phyloP scores from a whole-genome alignment of 2,888 invertebrate genomes.

The Scaptomyza reducta region DNA sequence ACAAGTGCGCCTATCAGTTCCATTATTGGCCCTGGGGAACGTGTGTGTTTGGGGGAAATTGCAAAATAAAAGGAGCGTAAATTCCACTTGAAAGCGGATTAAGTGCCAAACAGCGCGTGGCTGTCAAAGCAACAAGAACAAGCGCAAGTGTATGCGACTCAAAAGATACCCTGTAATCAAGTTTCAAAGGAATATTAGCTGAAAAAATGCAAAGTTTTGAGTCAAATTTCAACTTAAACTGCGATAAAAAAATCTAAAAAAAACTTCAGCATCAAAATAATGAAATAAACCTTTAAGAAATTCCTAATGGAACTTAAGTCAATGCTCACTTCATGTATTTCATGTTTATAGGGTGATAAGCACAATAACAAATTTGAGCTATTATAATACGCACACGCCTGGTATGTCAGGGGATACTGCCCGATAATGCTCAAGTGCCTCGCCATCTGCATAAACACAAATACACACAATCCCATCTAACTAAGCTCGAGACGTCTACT shows the following conservation, averaged over 20 bases:
- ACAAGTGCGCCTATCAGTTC: constrained; percentile 46
- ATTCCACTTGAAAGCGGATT: constrained; percentile 65
- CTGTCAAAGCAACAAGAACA: constrained; percentile 14
- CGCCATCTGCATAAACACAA: not conserved
- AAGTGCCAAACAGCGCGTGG: constrained; percentile 64
- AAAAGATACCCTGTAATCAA: constrained; percentile 12
- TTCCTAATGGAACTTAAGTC: too few relatives aligned
- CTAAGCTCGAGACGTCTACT: not conserved
- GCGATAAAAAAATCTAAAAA: too few relatives aligned
- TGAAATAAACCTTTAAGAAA: too few relatives aligned
- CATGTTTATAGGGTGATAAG: constrained; percentile 25
- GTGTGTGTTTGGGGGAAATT: constrained; percentile 49
- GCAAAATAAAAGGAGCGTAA: constrained; percentile 71
- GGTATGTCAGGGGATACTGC: constrained; percentile 40
- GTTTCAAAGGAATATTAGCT: too few relatives aligned
- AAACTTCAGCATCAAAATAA: too few relatives aligned
- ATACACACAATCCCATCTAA: not conserved
- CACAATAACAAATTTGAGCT: constrained; percentile 4
- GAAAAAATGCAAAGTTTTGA: too few relatives aligned
- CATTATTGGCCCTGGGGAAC: constrained; percentile 42
- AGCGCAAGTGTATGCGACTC: not conserved
- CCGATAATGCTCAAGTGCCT: constrained; percentile 12
- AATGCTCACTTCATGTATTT: not conserved
- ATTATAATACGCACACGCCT: constrained; percentile 56
- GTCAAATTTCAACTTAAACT: too few relatives aligned